A percentile compares a stretch with the other conserved stretches of the same genome.
Conservation (phyloP, 2,888 invertebrate species). For the Trisateles emortualis region DNA sequence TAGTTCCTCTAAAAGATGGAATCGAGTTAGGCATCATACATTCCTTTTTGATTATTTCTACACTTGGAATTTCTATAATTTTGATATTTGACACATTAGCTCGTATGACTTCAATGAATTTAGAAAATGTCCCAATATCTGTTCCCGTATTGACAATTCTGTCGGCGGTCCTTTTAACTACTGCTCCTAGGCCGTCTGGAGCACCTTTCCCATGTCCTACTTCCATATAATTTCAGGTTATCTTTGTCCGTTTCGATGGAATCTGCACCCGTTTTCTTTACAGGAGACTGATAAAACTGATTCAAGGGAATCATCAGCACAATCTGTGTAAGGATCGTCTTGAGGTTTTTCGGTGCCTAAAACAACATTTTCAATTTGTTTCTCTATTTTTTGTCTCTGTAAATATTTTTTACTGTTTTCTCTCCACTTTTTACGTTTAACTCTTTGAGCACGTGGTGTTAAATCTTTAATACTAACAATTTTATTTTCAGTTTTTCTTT, state of each 20-base stretch:
- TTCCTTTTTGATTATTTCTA: background rate
- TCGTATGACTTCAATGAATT: conserved; percentile 3
- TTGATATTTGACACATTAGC: conserved; percentile 1
- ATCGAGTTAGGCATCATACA: background rate
- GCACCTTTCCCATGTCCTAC: conserved; percentile 15
- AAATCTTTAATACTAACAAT: background rate
- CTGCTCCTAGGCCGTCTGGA: conserved; percentile 12
- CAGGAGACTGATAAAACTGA: background rate
- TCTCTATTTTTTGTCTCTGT: background rate
- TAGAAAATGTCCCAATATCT: conserved; percentile 6
- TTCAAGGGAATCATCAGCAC: background rate
- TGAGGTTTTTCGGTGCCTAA: background rate
- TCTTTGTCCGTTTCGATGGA: background rate
- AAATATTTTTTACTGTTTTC: background rate
- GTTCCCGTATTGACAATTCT: conserved; percentile 6
- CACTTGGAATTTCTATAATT: conserved; percentile 1
- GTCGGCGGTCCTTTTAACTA: conserved; percentile 11
- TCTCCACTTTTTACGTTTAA: background rate
- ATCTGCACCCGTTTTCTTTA: background rate
- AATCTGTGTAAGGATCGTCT: background rate
- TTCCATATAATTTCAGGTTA: conserved; percentile 6
- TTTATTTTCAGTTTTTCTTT: background rate
- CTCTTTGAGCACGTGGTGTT: background rate
- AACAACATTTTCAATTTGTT: background rate
- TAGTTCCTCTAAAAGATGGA: conserved; percentile 4